These are phyloP conservation scores for Peromyscus aztecus DNA, from an alignment of 2,797 vertebrate species.

Conservation along the genomic window DNA sequence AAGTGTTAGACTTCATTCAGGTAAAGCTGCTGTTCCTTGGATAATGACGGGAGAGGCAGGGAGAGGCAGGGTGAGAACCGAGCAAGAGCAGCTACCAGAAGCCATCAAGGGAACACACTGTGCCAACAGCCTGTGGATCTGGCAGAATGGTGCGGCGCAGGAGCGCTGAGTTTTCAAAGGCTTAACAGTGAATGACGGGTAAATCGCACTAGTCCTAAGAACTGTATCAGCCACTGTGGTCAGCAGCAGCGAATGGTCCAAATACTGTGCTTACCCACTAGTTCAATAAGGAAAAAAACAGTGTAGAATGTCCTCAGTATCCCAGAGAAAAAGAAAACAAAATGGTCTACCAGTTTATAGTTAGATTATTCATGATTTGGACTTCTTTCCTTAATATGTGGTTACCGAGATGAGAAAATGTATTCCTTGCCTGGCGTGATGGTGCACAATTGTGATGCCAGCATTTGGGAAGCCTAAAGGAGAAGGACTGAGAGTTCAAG, in stretches of 20 bases:
- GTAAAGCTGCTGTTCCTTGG: slow-evolving; percentile 88
- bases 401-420: background rate
- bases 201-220: slow-evolving; percentile 26
- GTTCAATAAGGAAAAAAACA: background rate
- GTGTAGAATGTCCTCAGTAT: slow-evolving; percentile 40
- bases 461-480: background rate
- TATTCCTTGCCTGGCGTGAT: background rate
- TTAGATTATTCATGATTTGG: background rate
- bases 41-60: slow-evolving; percentile 65
- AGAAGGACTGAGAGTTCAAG: background rate
- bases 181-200: slow-evolving; percentile 47
- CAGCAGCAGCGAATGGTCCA: background rate
- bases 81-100: background rate
- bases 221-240: background rate
- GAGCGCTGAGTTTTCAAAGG: slow-evolving; percentile 49
- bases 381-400: slow-evolving; percentile 33
- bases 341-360: background rate
- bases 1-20: slow-evolving; percentile 96
- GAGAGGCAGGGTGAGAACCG: background rate
- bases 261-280: background rate
- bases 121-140: slow-evolving; percentile 5
- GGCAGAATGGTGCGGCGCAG: background rate
- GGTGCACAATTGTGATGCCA: background rate
- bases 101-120: background rate
- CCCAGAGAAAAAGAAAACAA: slow-evolving; percentile 55